Conservation (phyloP, 2,113 vertebrate genomes). For the Bos taurus region DNA sequence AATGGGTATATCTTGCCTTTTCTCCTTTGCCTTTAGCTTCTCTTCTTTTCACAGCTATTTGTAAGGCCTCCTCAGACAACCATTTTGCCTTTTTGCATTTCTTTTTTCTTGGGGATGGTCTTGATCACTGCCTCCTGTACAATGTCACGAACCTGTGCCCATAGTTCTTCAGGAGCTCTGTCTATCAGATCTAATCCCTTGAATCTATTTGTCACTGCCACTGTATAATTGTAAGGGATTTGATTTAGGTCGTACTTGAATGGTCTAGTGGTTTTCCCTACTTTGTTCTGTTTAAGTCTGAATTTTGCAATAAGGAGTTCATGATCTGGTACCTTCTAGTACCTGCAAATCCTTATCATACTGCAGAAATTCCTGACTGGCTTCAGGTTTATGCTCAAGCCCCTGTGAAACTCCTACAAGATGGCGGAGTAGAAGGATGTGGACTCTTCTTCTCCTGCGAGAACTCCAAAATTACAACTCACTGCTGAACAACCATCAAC, state of each 20-base stretch:
- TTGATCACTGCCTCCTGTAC: neutral
- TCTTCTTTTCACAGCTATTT: neutral
- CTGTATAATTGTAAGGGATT: neutral
- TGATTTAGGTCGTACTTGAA: neutral
- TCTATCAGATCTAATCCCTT: neutral
- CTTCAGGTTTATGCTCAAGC: neutral
- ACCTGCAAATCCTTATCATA: neutral
- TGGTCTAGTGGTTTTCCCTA: neutral
- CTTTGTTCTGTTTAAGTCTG: neutral
- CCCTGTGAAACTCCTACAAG: neutral
- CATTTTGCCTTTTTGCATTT: neutral
- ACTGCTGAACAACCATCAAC: neutral
- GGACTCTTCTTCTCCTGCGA: neutral
- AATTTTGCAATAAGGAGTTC: neutral
- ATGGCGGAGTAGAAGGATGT: neutral
- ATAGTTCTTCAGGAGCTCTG: neutral
- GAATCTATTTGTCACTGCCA: neutral
- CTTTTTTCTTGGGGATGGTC: neutral
- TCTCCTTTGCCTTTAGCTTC: neutral
- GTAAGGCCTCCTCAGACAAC: neutral
- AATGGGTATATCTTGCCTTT: neutral
- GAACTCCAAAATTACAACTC: neutral
- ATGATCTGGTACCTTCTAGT: neutral
- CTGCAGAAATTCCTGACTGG: neutral
- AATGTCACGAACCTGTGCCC: neutral